Evolutionary conservation across 1,140 invertebrate genomes (phyloP), one percentile per base, ranked within the genome.

Genomic region (Tribolium castaneum): DNA sequence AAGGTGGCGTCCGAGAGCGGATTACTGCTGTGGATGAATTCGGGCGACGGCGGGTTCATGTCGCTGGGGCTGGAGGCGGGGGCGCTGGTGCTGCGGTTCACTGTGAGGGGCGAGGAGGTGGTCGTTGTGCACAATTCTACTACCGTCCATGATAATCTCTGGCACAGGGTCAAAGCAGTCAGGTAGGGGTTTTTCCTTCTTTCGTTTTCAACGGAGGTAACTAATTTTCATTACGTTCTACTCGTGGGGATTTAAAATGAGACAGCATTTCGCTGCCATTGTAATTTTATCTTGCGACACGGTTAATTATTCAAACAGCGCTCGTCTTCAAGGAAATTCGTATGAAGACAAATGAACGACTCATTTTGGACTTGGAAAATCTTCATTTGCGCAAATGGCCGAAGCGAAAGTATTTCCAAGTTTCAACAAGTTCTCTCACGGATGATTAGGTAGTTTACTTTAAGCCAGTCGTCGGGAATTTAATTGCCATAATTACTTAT

Each of bases 11-110:
- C 86, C 22, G 87, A 90, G n/a, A 87, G 91, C 82, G 97, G 96
- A 0, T 87, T 99, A 59, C 88, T 99, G n/a, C 88, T 98, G 14
- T 98, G 96, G 96, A 94, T 93, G 77, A 95, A 96, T n/a, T 91
- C 92, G 80, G 90, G 90, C 78, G 88, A 88, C 77, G 90, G 90
- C 34, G 91, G 92, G 82, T 98, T 94, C 87, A 88, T 98, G 13
- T 93, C 95, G 9, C 88, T 99, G 49, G 96, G 95, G 45, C 90
- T 98, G 62, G 91, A 94, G 83, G 88, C 93, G 77, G 96, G 96
- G 45, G 82, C 88, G 87, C 77, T 89, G 87, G 49, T 92, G 82
- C 86, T 94, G 87, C 90, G 92, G 87, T 93, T 94, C 83, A 93
- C 94, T 85, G 88, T 94, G 70, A 93, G 95, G 79, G 92, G 94